Evolutionary conservation across 2,888 invertebrate species (phyloP), one percentile per base, ranked within the genome.

Genomic region (Sylvicola cinctus): DNA sequence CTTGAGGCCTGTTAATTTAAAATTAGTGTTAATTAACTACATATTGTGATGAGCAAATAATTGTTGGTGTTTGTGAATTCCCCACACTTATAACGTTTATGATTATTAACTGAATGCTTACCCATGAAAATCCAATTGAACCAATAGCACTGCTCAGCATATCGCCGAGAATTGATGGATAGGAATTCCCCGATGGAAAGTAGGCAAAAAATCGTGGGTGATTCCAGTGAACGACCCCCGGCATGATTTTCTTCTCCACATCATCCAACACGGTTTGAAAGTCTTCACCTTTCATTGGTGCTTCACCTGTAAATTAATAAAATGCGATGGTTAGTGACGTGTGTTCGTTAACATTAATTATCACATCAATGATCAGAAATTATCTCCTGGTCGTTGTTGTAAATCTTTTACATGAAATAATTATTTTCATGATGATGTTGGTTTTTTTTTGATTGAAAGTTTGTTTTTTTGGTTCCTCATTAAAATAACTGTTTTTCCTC

Each of bases 141-240:
- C 85, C 87, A 34, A 90, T 74, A 11, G 83, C 83, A 54, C 84
- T 80, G 13, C 79, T 73, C 26, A 91, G 55, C 80, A 91, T 83
- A 51, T 90, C 88, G 3, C 79, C 90, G 38, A 90, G 62, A 36
- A 91, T 80, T 11, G 87, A 85, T 6, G 90, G 88, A 54, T 73
- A 91, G 1, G 85, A 84, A 58, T 87, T 85, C 30, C 87, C 88
- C 7, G 87, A 76, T 3, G 90, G 90, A 52, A 90, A 91, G 54
- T 91, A 91, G 7, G 90, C 90, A 52, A 88, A 87, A 55, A 91
- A 91, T 41, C 80, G 64, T 1, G 88, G 87, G 63, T 88, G 88
- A 54, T 88, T 87, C 88, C 90, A 90, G 49, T 90, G 81, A 1
- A 87, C 84, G 35, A 80, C 70, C 36, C 81, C 80, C 0, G 77